Percentiles rank a stretch among this genome's conserved stretches.
Evolutionary conservation across 1,140 invertebrate genomes (phyloP).

Genomic region (Lasaia peninsularis): DNA sequence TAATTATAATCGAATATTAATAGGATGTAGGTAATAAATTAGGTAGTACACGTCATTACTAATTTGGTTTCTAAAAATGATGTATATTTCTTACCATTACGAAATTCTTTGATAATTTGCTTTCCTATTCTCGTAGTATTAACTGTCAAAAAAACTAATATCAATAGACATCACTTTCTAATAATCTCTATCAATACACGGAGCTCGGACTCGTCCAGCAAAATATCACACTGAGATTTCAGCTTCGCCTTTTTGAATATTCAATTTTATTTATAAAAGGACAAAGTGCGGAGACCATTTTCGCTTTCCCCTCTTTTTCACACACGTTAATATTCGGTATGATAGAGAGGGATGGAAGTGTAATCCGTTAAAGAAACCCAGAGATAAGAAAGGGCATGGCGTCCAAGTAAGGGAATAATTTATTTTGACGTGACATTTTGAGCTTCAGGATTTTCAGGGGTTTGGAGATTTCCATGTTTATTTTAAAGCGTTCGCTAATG

Average conservation of each 20-base stretch:
- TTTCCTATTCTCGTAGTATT: too few relatives aligned
- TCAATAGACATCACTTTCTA: not conserved
- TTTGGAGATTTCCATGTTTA: constrained; percentile 12
- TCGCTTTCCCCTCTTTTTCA: constrained; percentile 31
- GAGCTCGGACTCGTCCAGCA: constrained; percentile 42
- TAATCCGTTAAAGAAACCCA: constrained; percentile 41
- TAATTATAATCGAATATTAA: too few relatives aligned
- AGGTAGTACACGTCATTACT: too few relatives aligned
- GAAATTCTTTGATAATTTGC: too few relatives aligned
- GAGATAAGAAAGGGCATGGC: constrained; percentile 35
- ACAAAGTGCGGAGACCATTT: constrained; percentile 54
- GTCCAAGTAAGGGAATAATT: constrained; percentile 41
- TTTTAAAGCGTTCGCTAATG: constrained; percentile 12
- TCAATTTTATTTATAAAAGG: constrained; percentile 69
- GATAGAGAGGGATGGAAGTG: constrained; percentile 23
- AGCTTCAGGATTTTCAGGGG: constrained; percentile 10
- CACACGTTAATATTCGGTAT: too few relatives aligned
- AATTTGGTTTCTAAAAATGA: too few relatives aligned
- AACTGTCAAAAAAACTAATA: too few relatives aligned
- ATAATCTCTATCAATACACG: constrained; percentile 23
- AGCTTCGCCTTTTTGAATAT: constrained; percentile 60
- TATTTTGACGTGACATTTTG: constrained; percentile 28
- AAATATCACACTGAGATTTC: constrained; percentile 54
- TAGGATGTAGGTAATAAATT: too few relatives aligned
- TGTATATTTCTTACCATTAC: too few relatives aligned